A percentile compares a stretch with the other conserved stretches of the same genome.
Conservation (phyloP, 2,113 vertebrate genomes). For the Melanerpes aurifrons region DNA sequence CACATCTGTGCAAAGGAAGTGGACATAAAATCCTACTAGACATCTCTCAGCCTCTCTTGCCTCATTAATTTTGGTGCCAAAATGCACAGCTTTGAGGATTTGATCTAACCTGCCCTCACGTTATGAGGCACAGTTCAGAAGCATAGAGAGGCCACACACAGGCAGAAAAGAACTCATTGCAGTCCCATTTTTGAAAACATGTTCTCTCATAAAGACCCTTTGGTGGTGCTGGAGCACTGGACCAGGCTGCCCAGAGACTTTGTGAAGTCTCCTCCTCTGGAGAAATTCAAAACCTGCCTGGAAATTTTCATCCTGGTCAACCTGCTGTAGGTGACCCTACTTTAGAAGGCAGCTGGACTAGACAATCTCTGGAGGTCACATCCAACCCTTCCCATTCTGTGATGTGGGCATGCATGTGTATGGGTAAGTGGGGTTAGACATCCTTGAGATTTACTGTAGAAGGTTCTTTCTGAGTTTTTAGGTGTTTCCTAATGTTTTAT, state of each 20-base stretch:
- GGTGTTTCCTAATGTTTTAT: background rate
- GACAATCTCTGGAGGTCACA: too few species aligned
- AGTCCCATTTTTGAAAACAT: background rate
- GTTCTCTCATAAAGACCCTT: too few species aligned
- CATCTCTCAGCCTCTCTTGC: background rate
- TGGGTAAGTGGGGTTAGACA: accelerated
- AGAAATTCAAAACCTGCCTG: too few species aligned
- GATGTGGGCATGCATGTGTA: accelerated
- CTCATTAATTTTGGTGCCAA: background rate
- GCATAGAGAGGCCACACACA: background rate
- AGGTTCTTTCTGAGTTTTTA: background rate
- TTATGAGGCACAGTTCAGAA: background rate
- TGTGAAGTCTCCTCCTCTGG: too few species aligned
- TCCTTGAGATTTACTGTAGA: background rate
- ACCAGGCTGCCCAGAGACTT: too few species aligned
- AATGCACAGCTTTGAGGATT: background rate
- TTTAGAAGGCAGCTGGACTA: too few species aligned
- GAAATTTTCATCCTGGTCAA: too few species aligned
- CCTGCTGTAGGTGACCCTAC: too few species aligned
- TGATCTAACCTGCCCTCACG: background rate
- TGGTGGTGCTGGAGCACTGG: too few species aligned
- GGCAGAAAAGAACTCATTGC: background rate
- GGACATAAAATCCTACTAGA: background rate
- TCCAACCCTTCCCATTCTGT: too few species aligned
- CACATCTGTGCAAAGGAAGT: accelerated